A percentile compares a stretch with the other conserved stretches of the same genome.
Conservation (phyloP, 2,113 vertebrate genomes). For the Condylura cristata region DNA sequence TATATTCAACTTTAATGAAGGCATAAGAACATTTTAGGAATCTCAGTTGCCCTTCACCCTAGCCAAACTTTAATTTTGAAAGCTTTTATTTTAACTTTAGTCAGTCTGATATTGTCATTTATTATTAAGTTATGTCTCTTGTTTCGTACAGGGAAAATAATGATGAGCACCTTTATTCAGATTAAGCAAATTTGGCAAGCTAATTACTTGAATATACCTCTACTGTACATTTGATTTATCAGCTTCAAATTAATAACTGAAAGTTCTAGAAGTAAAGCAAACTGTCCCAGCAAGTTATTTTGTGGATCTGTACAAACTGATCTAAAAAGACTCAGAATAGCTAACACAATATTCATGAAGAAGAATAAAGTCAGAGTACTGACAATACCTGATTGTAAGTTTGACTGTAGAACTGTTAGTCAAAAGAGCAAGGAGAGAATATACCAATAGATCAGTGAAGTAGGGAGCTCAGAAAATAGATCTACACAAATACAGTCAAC, state of each 20-base stretch:
- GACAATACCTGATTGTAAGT: neutral
- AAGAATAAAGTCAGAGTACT: neutral
- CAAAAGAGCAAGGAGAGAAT: neutral
- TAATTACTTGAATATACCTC: neutral
- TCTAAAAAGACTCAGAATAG: neutral
- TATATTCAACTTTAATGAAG: constrained; percentile 44
- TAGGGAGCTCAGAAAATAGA: neutral
- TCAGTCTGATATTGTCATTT: constrained; percentile 14
- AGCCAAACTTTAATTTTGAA: neutral
- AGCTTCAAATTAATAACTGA: neutral
- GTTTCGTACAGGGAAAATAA: neutral
- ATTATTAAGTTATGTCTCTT: neutral
- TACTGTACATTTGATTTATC: constrained; percentile 6
- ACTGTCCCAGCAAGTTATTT: neutral
- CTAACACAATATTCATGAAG: neutral
- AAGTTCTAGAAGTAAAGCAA: constrained; percentile 33
- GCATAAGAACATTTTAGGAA: constrained; percentile 9
- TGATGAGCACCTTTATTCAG: neutral
- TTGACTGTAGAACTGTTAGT: neutral
- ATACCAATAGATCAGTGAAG: neutral
- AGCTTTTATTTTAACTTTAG: neutral
- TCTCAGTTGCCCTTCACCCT: neutral
- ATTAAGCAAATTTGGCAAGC: constrained; percentile 12
- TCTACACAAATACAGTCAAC: neutral
- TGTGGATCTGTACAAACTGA: neutral